phyloP scores from a whole-genome alignment of 1,140 invertebrate species.

The Formica selysi region DNA sequence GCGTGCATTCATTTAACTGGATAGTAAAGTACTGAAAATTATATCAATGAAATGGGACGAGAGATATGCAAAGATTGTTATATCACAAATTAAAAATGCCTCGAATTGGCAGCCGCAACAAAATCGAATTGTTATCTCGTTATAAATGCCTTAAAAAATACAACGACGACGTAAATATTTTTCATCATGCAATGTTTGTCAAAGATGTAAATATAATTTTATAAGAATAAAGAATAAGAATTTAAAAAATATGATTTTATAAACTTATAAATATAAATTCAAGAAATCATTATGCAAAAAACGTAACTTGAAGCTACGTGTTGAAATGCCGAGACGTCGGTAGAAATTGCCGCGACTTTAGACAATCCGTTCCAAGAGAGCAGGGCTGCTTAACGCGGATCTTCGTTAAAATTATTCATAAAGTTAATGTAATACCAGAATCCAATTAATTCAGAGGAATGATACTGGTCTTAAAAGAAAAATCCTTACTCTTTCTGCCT shows the following conservation, averaged over 20 bases:
- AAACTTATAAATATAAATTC: conserved; percentile 13
- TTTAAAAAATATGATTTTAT: conserved; percentile 16
- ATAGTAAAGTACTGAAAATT: conserved; percentile 60
- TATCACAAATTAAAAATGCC: too few relatives aligned
- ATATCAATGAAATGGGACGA: conserved; percentile 5
- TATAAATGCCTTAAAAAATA: not conserved
- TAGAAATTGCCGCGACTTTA: conserved; percentile 27
- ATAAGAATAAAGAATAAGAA: not conserved
- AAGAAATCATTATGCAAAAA: conserved; percentile 10
- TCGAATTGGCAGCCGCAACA: too few relatives aligned
- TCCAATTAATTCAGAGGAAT: conserved; percentile 63
- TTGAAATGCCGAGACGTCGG: conserved; percentile 5
- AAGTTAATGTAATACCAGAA: conserved; percentile 65
- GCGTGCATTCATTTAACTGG: conserved; percentile 42
- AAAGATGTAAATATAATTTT: conserved; percentile 4
- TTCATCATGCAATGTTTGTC: not conserved
- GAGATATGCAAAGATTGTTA: not conserved
- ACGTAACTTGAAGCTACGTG: conserved; percentile 12
- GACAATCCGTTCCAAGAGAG: not conserved
- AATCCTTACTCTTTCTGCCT: conserved; percentile 18
- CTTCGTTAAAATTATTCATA: conserved; percentile 60
- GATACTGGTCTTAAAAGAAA: conserved; percentile 6
- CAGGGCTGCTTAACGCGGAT: conserved; percentile 32
- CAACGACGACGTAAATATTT: not conserved
- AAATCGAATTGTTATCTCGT: too few relatives aligned